These are phyloP conservation scores for Carassius gibelio DNA, from an alignment of 2,113 vertebrate genomes.

Conservation along the genomic window DNA sequence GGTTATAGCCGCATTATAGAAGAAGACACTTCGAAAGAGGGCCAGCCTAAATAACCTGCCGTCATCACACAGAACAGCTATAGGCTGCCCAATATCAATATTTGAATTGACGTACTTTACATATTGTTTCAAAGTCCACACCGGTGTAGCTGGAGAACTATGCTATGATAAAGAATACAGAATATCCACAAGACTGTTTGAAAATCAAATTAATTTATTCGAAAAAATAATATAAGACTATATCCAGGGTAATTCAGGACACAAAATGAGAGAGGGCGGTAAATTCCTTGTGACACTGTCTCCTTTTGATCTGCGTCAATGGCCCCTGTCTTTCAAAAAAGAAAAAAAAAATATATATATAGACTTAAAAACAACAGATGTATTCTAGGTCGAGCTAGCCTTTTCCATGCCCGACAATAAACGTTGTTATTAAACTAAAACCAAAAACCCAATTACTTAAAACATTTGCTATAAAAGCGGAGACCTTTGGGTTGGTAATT, in stretches of 20 bases:
- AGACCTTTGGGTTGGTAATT: conserved; percentile 14
- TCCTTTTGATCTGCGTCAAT: conserved; percentile 4
- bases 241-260: conserved; percentile 2
- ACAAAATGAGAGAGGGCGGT: not conserved
- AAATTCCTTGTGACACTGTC: not conserved
- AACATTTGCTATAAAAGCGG: conserved; percentile 7
- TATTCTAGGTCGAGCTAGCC: not conserved
- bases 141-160: not conserved
- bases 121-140: not conserved
- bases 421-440: conserved; percentile 40
- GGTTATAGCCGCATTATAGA: conserved; percentile 80
- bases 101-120: not conserved
- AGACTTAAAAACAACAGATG: conserved; percentile 49
- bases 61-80: conserved; percentile 30
- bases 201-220: conserved; percentile 38
- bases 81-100: conserved; percentile 8
- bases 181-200: not conserved
- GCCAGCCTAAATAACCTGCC: conserved; percentile 62
- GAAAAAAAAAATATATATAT: not conserved
- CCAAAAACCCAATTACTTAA: conserved; percentile 40
- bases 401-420: conserved; percentile 27
- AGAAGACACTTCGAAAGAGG: conserved; percentile 80
- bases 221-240: conserved; percentile 29
- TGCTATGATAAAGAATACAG: not conserved
- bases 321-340: not conserved